A percentile compares a stretch with the other conserved stretches of the same genome.
Evolutionary conservation across 2,113 vertebrate species (phyloP).

Genomic region (Emydura subglobosa): DNA sequence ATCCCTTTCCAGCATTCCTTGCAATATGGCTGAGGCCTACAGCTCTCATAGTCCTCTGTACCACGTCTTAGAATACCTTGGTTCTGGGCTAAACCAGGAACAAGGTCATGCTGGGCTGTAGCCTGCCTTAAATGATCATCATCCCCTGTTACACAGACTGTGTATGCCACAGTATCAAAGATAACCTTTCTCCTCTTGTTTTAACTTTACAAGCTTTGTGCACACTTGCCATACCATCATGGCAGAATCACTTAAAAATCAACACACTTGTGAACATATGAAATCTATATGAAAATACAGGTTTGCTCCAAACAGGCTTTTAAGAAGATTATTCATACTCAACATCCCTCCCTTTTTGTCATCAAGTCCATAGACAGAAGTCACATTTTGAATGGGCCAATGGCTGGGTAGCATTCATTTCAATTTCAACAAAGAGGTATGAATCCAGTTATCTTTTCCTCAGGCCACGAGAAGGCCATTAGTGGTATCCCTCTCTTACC

Average conservation of each 20-base stretch:
- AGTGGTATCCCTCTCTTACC: neutral
- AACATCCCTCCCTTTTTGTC: neutral
- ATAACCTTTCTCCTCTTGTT: neutral
- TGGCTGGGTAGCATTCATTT: neutral
- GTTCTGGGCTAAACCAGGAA: neutral
- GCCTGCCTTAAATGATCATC: neutral
- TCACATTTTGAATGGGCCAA: neutral
- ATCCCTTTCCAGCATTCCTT: neutral
- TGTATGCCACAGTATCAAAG: rapidly evolving
- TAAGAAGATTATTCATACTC: neutral
- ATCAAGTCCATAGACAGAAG: neutral
- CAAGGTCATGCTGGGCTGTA: neutral
- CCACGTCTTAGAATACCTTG: neutral
- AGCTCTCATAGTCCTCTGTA: neutral
- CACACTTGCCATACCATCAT: neutral
- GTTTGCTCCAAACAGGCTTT: neutral
- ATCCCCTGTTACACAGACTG: neutral
- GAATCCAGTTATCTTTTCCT: neutral
- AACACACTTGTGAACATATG: neutral
- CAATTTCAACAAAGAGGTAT: neutral
- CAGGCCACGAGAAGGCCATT: neutral
- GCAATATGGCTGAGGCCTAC: neutral
- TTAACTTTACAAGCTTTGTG: neutral
- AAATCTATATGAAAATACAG: neutral
- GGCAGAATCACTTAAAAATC: neutral